A percentile compares a stretch with the other conserved stretches of the same genome.
Evolutionary conservation across 2,797 vertebrate species (phyloP).

Genomic region (Gallinago stenura): DNA sequence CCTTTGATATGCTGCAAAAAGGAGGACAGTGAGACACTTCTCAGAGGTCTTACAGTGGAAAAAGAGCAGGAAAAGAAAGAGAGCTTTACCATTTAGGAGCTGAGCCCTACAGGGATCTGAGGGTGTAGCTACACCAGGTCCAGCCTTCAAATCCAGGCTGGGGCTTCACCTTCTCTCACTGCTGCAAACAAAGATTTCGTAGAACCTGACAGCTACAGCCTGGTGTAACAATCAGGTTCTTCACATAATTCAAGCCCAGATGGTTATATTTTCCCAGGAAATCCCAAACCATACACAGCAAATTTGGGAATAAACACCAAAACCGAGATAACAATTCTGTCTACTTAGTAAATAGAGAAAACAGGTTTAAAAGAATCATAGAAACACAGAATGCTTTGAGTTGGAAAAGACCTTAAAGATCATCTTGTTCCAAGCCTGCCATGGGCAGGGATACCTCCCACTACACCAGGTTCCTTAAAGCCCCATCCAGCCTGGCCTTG

Average conservation of each 20-base stretch:
- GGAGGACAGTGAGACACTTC: neutral
- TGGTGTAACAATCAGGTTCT: neutral
- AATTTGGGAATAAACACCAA: neutral
- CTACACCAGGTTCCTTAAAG: neutral
- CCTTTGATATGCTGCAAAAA: neutral
- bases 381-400: neutral
- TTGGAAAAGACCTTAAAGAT: neutral
- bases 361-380: neutral
- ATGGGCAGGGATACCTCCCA: neutral
- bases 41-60: neutral
- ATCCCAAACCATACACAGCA: neutral
- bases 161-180: neutral
- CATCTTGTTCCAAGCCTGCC: neutral
- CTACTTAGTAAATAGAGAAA: neutral
- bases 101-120: neutral
- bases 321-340: neutral
- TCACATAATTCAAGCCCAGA: neutral
- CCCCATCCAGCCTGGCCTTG: neutral
- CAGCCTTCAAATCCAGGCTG: neutral
- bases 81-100: neutral
- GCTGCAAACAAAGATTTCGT: neutral
- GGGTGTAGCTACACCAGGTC: neutral
- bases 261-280: neutral
- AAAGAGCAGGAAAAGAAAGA: neutral
- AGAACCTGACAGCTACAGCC: neutral